A percentile compares a stretch with the other conserved stretches of the same genome.
Evolutionary conservation across 1,140 invertebrate genomes (phyloP).

Genomic region (Zaprionus kolodkinae): DNA sequence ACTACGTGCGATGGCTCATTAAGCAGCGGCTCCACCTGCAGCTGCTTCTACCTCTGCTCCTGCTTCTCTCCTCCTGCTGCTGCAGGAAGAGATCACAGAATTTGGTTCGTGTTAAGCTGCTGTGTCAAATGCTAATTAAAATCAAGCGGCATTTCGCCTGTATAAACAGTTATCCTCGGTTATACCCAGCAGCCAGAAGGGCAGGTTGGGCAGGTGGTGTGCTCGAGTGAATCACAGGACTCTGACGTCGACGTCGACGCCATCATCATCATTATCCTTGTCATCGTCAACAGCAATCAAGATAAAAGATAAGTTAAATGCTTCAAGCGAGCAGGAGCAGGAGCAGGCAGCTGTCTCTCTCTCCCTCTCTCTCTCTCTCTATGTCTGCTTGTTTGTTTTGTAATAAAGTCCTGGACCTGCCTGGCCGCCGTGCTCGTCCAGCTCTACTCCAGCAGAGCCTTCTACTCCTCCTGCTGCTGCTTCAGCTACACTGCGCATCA

Average conservation of each 20-base stretch:
- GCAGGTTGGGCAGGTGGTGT: conserved; percentile 1
- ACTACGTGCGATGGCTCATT: conserved; percentile 68
- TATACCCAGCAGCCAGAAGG: conserved; percentile 15
- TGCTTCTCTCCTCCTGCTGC: conserved; percentile 8
- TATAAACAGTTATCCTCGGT: conserved; percentile 60
- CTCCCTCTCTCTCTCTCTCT: neutral
- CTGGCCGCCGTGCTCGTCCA: conserved; percentile 9
- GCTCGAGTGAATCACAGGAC: conserved; percentile 40
- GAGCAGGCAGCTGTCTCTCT: conserved; percentile 7
- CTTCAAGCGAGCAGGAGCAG: conserved; percentile 8
- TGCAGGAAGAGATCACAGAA: neutral
- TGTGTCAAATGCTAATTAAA: conserved; percentile 83
- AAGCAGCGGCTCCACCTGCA: conserved; percentile 47
- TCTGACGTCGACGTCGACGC: conserved; percentile 23
- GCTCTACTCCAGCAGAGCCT: neutral
- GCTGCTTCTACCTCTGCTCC: neutral
- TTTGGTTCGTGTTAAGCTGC: conserved; percentile 64
- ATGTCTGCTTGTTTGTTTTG: conserved; percentile 71
- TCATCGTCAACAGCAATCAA: conserved; percentile 82
- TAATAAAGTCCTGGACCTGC: conserved; percentile 71
- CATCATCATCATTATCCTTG: conserved; percentile 82
- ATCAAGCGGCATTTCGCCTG: conserved; percentile 75
- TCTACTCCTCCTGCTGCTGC: neutral
- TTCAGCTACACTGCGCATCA: conserved; percentile 54
- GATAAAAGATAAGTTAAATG: conserved; percentile 83